Evolutionary conservation across 2,888 invertebrate genomes (phyloP), one percentile per base, ranked within the genome.

Genomic region (Eurytoma californica): DNA sequence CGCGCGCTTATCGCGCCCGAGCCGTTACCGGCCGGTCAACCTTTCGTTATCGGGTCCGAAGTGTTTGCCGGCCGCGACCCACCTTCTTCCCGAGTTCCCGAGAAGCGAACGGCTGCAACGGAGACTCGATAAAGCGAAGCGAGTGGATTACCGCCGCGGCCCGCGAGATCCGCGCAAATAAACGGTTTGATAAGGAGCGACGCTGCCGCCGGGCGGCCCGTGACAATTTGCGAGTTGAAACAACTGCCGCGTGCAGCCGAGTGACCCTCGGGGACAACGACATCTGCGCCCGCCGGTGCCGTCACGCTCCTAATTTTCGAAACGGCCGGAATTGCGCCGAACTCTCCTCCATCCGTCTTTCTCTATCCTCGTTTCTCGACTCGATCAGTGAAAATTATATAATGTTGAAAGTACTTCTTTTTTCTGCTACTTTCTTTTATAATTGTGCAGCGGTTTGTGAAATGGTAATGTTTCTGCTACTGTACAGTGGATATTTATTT

Each of bases 31-130:
- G 61, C 68, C 61, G 75, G 67, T 67, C 69, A 68, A 79, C 58
- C 76, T 75, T 72, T 78, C 51, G 24, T 72, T 58, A 73, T 79
- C 76, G 67, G 28, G 53, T 39, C 78, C 30, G 57, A 72, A 66
- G 57, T 67, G 67, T 60, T 68, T 60, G 39, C 68, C 60, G 24
- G 24, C 24, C 24, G 24, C 24, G 53, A 53, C 13, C 24, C 39
- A 30, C 18, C 51, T 14, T 57, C 3, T n/a, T 14, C 30, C 63
- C 82, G 83, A 84, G 83, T n/a, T 14, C 30, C 63, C 82, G 83
- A 84, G 83, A 85, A 84, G 84, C 83, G 84, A 82, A 67, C 79
- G 68, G 49, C 76, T 74, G 85, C 84, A 85, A 84, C 82, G 79
- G 47, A 20, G 51, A n/a, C 16, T 30, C 73, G 18, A 67, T 66